Evolutionary conservation across 2,113 vertebrate species (phyloP).

Genomic region (Ornithorhynchus anatinus): DNA sequence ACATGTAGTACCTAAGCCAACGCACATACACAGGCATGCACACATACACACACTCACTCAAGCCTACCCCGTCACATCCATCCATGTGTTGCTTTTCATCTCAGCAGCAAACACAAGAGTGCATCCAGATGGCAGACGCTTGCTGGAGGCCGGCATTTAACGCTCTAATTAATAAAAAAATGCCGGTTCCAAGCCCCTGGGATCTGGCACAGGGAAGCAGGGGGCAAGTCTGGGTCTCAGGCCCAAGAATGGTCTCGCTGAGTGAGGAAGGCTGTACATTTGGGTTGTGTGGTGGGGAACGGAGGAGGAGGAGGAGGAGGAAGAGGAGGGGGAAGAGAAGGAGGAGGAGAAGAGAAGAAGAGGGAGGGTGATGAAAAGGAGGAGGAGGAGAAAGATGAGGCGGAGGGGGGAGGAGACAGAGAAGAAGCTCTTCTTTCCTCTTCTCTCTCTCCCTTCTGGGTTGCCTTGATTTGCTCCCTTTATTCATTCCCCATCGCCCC

Average conservation of each 20-base stretch:
- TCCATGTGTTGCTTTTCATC: slow-evolving; percentile 2
- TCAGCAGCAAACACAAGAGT: slow-evolving; percentile 49
- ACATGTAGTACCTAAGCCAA: no score
- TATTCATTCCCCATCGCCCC: no score
- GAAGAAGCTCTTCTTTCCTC: no score
- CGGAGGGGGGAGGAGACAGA: no score
- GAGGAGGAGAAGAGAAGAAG: not conserved
- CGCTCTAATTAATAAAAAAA: slow-evolving; percentile 75
- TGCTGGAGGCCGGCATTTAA: slow-evolving; percentile 77
- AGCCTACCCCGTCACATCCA: slow-evolving; percentile 14
- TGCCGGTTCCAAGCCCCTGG: slow-evolving; percentile 18
- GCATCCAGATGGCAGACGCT: slow-evolving; percentile 71
- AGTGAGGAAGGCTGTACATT: not conserved
- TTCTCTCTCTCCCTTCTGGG: no score
- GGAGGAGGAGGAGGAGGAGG: no score
- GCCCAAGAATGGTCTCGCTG: not conserved
- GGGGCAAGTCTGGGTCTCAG: not conserved
- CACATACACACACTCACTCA: not conserved
- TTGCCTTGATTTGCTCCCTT: no score
- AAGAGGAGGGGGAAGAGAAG: not conserved
- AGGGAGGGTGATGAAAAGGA: not conserved
- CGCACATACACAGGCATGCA: not conserved
- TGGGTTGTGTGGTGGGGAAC: not conserved
- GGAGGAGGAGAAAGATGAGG: no score
- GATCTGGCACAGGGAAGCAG: slow-evolving; percentile 26